Base-by-base conservation (phyloP, 1,140 invertebrate species). In the Drosophila parvula region DNA sequence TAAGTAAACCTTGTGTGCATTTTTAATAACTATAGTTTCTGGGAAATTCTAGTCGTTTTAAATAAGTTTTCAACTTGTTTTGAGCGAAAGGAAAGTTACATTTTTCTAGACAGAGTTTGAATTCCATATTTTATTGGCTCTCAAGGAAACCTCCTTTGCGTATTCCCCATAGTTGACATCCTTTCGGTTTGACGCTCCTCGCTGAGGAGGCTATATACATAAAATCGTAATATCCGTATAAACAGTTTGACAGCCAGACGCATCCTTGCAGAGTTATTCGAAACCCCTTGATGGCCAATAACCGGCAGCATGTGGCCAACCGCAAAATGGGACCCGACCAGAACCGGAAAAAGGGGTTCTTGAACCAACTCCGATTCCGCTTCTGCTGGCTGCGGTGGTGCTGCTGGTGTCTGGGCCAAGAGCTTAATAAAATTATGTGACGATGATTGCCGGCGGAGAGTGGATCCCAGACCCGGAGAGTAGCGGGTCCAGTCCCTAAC, bases 341-440 rank as follows among this genome's bases (percentile, higher is more conserved):
- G 22, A 44, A 22, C 14, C 30, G 40, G 61, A 7, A 27, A 61
- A 38, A 32, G 11, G 34, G 34, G 43, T 30, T 44, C 34, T 70
- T 57, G 50, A 53, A 40, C 59, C 64, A 68, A 64, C 44, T 63
- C 38, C 61, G 61, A 63, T 56, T 62, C 58, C 59, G 57, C 10
- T 62, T 18, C 32, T 62, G 32, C n/a, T n/a, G 11, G 12, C 50
- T 34, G 18, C 41, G 45, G 18, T 34, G 47, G 22, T 56, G 64
- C n/a, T 34, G 45, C n/a, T 34, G 47, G 28, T 56, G 64, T 51
- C 45, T 64, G 81, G 75, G 68, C 79, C 88, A 62, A 89, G 77
- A 81, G 80, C 84, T 89, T 89, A 89, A 89, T 89, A 89, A 89
- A 89, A 89, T 89, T 89, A 89, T 89, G 84, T 84, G 84, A 89